Evolutionary conservation across 1,140 invertebrate genomes (phyloP), one percentile per base, ranked within the genome.

Genomic region (Yoshiicerus persimilis): DNA sequence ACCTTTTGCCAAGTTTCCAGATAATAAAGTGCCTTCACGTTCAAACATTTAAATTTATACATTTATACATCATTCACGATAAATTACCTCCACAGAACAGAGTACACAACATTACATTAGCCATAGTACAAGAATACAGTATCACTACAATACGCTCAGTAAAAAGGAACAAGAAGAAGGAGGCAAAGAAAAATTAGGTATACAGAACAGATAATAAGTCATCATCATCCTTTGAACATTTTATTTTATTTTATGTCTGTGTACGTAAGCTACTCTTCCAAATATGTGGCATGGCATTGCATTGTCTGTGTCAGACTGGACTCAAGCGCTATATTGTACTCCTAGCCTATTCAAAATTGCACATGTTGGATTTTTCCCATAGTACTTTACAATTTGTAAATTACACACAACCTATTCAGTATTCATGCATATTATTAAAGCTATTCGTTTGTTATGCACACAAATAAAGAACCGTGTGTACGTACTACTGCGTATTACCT

Each of bases 31-130:
- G 75, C 75, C 75, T 80, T 80, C 75, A 80, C 75, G 75, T 80
- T 80, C 75, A 80, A 80, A 80, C 75, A 80, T 80, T 80, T 80
- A 80, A 80, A 80, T 80, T 80, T 80, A 80, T 80, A 80, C 75
- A 80, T 80, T 80, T 80, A 80, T 80, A 80, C 75, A 80, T 80
- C 30, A 80, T 80, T 80, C 75, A 80, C 75, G 30, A 80, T 80
- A 77, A 77, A 77, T 80, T 80, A 80, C 75, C n/a, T 38, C 32
- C 20, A 80, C 13, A 70, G 25, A 70, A 70, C 5, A 56, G 47
- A 56, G 47, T 56, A 56, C 47, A 56, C 47, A n/a, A n/a, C 47
- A 56, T 56, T 56, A 56, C 13, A 56, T 56, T 56, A 41, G 39
- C 39, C 2, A 41, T 41, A 13, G 4, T 56, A n/a, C 13, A 5